phyloP scores from a whole-genome alignment of 2,888 invertebrate species.

The Isoperla grammatica region DNA sequence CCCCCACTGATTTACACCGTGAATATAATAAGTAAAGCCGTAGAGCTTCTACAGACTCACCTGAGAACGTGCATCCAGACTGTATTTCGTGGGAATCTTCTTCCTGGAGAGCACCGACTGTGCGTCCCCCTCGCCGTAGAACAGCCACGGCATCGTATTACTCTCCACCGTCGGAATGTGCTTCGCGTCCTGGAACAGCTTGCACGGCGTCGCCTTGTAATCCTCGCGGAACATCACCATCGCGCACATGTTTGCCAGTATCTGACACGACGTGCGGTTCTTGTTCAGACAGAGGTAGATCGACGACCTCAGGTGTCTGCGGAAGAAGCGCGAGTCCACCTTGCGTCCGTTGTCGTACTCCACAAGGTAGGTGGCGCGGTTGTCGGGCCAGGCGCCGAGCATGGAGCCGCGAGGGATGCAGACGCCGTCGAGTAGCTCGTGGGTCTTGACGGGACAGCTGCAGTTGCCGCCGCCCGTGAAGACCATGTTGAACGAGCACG shows the following conservation, averaged over 20 bases:
- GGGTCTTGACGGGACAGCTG: conserved; percentile 39
- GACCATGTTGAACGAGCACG: conserved; percentile 37
- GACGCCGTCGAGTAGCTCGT: conserved; percentile 39
- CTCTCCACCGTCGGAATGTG: conserved; percentile 34
- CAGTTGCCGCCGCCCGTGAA: conserved; percentile 37
- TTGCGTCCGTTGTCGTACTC: conserved; percentile 38
- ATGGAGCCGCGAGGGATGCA: conserved; percentile 39
- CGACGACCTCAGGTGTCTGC: conserved; percentile 41
- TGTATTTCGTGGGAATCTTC: conserved; percentile 45
- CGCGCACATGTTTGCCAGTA: conserved; percentile 61
- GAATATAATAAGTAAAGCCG: no score
- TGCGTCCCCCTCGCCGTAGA: conserved; percentile 48
- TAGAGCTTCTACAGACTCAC: no score
- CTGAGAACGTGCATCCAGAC: conserved; percentile 41
- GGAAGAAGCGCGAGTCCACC: conserved; percentile 43
- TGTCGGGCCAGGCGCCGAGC: conserved; percentile 40
- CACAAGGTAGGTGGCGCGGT: conserved; percentile 39
- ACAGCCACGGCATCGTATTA: conserved; percentile 41
- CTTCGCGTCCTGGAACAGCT: conserved; percentile 38
- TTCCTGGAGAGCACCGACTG: conserved; percentile 42
- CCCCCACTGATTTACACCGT: no score
- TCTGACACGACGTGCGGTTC: conserved; percentile 55
- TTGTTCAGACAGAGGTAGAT: conserved; percentile 42
- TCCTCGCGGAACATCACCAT: conserved; percentile 51
- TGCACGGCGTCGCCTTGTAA: conserved; percentile 45